A percentile compares a stretch with the other conserved stretches of the same genome.
Evolutionary conservation across 2,888 invertebrate genomes (phyloP).

Genomic region (Colletes collaris): DNA sequence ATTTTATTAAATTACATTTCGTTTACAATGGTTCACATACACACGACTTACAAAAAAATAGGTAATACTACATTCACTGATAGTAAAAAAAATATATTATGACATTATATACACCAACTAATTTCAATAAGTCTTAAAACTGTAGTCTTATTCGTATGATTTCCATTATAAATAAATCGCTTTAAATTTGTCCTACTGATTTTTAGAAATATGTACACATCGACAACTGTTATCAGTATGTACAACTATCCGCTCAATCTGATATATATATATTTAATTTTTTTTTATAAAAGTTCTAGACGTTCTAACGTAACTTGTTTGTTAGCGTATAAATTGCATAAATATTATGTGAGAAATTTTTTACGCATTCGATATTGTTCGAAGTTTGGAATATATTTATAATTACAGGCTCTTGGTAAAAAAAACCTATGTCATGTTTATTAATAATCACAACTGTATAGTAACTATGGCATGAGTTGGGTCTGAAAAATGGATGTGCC

Average conservation of each 20-base stretch:
- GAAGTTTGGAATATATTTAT: constrained; percentile 43
- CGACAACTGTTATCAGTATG: constrained; percentile 52
- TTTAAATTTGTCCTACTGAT: constrained; percentile 42
- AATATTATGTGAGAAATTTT: constrained; percentile 42
- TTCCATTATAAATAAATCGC: constrained; percentile 45
- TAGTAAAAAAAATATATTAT: constrained; percentile 71
- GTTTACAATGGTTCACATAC: constrained; percentile 68
- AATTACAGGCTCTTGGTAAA: constrained; percentile 62
- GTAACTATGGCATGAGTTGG: constrained; percentile 31
- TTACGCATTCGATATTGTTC: constrained; percentile 24
- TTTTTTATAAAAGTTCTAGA: constrained; percentile 9
- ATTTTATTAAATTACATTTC: constrained; percentile 73
- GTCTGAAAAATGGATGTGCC: constrained; percentile 10
- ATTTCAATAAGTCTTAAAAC: constrained; percentile 56
- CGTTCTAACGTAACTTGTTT: constrained; percentile 22
- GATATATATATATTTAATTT: constrained; percentile 13
- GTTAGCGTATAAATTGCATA: constrained; percentile 32
- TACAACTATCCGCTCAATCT: constrained; percentile 49
- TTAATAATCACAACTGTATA: constrained; percentile 22
- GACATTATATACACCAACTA: constrained; percentile 71
- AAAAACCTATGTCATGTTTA: constrained; percentile 14
- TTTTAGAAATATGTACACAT: constrained; percentile 60
- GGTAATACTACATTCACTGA: constrained; percentile 66
- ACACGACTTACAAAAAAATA: constrained; percentile 68
- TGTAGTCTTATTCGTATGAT: constrained; percentile 34